Percentiles rank a stretch among this genome's conserved stretches.
These are phyloP conservation scores for Caenorhabditis tropicalis DNA, from an alignment of 1,140 invertebrate genomes.

Conservation along the genomic window DNA sequence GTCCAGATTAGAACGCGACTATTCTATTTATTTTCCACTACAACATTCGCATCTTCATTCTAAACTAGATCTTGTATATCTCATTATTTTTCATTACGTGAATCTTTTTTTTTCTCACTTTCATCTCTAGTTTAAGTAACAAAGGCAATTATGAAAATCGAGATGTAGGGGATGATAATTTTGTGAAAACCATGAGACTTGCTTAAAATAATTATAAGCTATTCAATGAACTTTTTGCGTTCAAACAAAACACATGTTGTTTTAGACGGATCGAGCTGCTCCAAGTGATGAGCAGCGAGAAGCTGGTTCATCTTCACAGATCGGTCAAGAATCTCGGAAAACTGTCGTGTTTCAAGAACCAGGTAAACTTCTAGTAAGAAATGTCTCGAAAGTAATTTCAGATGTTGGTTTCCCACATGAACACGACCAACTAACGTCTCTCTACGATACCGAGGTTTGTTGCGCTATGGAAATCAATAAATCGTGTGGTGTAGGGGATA, in stretches of 20 bases:
- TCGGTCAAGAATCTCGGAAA: slow-evolving; percentile 28
- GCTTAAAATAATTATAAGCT: not conserved
- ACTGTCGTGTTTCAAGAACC: slow-evolving; percentile 38
- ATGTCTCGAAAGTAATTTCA: not conserved
- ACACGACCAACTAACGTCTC: slow-evolving; percentile 28
- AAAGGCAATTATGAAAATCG: not conserved
- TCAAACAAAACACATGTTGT: not conserved
- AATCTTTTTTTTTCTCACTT: not conserved
- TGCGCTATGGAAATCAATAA: not conserved
- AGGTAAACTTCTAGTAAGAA: not conserved
- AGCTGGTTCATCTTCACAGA: slow-evolving; percentile 8
- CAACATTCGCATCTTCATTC: not conserved
- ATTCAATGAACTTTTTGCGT: not conserved
- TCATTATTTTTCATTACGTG: not conserved
- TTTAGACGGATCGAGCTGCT: slow-evolving; percentile 10
- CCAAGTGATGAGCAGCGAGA: slow-evolving; percentile 29
- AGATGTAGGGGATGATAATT: not conserved
- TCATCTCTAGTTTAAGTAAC: not conserved
- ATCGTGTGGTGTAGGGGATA: slow-evolving; percentile 41
- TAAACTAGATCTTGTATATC: not conserved
- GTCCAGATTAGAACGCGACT: not conserved
- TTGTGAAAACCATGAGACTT: not conserved
- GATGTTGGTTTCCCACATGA: not conserved
- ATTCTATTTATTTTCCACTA: not conserved
- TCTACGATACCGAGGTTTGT: slow-evolving; percentile 30